These are phyloP conservation scores for Macrosteles quadrilineatus DNA, from an alignment of 1,140 invertebrate species.

Conservation along the genomic window DNA sequence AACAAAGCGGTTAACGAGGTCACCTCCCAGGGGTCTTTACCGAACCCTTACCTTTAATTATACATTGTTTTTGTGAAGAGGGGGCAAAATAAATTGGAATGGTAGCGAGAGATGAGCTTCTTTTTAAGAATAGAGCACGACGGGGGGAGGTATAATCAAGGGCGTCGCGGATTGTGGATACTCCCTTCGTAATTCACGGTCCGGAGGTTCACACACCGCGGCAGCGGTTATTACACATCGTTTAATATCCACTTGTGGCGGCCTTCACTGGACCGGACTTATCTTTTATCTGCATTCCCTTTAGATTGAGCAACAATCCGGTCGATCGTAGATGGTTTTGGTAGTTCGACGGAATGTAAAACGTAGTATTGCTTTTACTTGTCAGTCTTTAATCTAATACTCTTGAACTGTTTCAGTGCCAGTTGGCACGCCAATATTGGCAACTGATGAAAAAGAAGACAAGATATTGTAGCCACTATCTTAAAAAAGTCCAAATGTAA, in stretches of 20 bases:
- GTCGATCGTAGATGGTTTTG: background rate
- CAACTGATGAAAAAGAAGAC: too few species aligned
- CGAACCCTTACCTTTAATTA: conserved; percentile 6
- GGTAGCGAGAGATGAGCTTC: conserved; percentile 15
- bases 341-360: too few species aligned
- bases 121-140: background rate
- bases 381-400: too few species aligned
- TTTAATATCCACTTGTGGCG: conserved; percentile 7
- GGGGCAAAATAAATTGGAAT: background rate
- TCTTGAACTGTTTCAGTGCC: too few species aligned
- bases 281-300: background rate
- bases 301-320: background rate
- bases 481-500: too few species aligned
- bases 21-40: background rate
- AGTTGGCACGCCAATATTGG: too few species aligned
- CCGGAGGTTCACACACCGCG: background rate
- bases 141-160: background rate
- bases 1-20: too few species aligned
- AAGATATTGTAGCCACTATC: too few species aligned
- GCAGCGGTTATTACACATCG: conserved; percentile 1
- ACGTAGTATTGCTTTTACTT: too few species aligned
- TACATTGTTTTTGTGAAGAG: conserved; percentile 3
- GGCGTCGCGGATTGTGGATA: background rate
- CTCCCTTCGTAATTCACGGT: conserved; percentile 12
- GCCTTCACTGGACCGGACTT: background rate